phyloP scores from a whole-genome alignment of 2,113 vertebrate genomes.

The Charadrius vociferus region DNA sequence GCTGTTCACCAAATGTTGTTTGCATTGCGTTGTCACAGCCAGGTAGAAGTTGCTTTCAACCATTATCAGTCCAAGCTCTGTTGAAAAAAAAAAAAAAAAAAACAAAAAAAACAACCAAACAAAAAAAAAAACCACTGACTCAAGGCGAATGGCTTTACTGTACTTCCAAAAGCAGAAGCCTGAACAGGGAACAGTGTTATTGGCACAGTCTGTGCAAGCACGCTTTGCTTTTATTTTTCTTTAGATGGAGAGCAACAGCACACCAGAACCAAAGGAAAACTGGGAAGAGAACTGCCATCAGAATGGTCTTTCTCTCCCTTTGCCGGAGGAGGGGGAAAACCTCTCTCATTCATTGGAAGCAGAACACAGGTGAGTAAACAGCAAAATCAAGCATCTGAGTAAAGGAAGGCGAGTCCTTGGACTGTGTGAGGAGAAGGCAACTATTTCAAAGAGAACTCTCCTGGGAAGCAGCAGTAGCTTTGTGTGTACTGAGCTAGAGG shows the following conservation, averaged over 20 bases:
- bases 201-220: not conserved
- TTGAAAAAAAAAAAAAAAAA: too few relatives aligned
- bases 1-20: not conserved
- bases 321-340: constrained; percentile 89
- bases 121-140: not conserved
- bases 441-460: not conserved
- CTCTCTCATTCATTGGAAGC: constrained; percentile 97
- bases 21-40: not conserved
- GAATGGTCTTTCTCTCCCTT: constrained; percentile 91
- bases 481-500: not conserved
- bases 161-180: not conserved
- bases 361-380: constrained; percentile 88
- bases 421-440: not conserved
- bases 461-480: not conserved
- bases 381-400: not conserved
- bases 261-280: constrained; percentile 92
- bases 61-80: not conserved
- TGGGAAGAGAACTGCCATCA: constrained; percentile 89
- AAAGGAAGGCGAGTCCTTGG: not conserved
- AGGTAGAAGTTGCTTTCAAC: not conserved
- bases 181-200: not conserved
- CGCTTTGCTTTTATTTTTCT: not conserved
- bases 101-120: too few relatives aligned
- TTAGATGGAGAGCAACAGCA: constrained; percentile 81
- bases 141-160: not conserved